Percentiles rank a stretch among this genome's conserved stretches.
phyloP scores from a whole-genome alignment of 2,888 invertebrate species.

The Sesamia inferens region DNA sequence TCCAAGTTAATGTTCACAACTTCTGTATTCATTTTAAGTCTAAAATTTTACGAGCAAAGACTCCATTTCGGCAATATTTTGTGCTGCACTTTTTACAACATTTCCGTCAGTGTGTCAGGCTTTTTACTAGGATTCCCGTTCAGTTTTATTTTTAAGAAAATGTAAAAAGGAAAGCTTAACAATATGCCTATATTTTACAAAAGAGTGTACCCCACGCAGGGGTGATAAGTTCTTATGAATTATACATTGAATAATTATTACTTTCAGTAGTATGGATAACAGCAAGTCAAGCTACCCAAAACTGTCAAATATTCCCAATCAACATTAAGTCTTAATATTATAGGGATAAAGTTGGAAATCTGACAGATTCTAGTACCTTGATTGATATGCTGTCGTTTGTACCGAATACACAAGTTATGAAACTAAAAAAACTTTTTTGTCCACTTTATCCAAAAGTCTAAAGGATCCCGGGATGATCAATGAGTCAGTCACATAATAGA shows the following conservation, averaged over 20 bases:
- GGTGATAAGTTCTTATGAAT: too few relatives aligned
- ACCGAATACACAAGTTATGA: too few relatives aligned
- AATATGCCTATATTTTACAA: fast-evolving
- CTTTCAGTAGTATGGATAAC: too few relatives aligned
- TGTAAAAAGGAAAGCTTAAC: background rate
- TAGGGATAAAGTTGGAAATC: too few relatives aligned
- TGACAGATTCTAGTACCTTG: too few relatives aligned
- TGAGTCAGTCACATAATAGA: too few relatives aligned
- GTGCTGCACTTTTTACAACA: slow-evolving; percentile 6
- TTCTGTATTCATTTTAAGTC: slow-evolving; percentile 34
- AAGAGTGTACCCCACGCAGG: background rate
- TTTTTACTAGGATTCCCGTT: background rate
- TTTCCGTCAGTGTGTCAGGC: slow-evolving; percentile 23
- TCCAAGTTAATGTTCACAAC: slow-evolving; percentile 38
- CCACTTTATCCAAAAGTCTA: background rate
- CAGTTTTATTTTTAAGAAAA: slow-evolving; percentile 15
- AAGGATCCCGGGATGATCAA: too few relatives aligned
- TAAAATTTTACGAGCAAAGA: slow-evolving; percentile 14
- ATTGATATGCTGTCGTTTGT: too few relatives aligned
- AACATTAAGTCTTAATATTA: too few relatives aligned
- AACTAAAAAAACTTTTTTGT: background rate
- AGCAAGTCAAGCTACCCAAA: too few relatives aligned
- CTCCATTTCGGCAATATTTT: slow-evolving; percentile 22
- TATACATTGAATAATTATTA: too few relatives aligned
- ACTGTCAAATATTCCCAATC: too few relatives aligned